Evolutionary conservation across 2,888 invertebrate species (phyloP).

Genomic region (Nomada ruficornis): DNA sequence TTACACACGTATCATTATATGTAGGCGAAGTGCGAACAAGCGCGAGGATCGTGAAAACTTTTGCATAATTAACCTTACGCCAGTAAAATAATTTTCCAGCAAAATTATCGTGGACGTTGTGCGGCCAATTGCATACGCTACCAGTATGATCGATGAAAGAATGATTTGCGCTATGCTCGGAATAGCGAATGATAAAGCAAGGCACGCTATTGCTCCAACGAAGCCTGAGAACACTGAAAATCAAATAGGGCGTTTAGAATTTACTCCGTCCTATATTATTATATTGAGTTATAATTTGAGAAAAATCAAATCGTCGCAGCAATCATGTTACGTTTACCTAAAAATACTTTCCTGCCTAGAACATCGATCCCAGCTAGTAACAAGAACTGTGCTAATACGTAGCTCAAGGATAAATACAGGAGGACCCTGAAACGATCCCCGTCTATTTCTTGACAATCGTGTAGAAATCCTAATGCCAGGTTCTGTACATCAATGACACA

Average conservation of each 20-base stretch:
- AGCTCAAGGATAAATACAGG: slow-evolving; percentile 70
- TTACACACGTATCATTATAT: background rate
- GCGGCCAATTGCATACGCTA: slow-evolving; percentile 68
- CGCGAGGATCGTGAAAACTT: background rate
- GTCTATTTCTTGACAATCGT: slow-evolving; percentile 68
- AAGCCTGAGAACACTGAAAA: slow-evolving; percentile 65
- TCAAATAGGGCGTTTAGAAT: background rate
- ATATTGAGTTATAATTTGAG: too few species aligned
- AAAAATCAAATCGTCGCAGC: background rate
- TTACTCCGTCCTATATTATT: too few species aligned
- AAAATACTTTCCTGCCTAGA: slow-evolving; percentile 67
- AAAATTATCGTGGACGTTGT: slow-evolving; percentile 68
- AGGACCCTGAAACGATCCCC: slow-evolving; percentile 64
- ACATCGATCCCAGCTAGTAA: slow-evolving; percentile 69
- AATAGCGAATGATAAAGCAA: slow-evolving; percentile 60
- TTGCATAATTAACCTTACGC: slow-evolving; percentile 69
- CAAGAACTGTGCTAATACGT: slow-evolving; percentile 71
- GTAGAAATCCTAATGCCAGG: slow-evolving; percentile 64
- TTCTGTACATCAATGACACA: slow-evolving; percentile 63
- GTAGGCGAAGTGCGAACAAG: background rate
- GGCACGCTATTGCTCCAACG: slow-evolving; percentile 64
- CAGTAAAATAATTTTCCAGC: slow-evolving; percentile 76
- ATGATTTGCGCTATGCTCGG: slow-evolving; percentile 42
- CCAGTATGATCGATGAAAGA: slow-evolving; percentile 66
- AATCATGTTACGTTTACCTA: slow-evolving; percentile 53